A percentile compares a stretch with the other conserved stretches of the same genome.
phyloP scores from a whole-genome alignment of 2,888 invertebrate species.

The Dorcus hopei region DNA sequence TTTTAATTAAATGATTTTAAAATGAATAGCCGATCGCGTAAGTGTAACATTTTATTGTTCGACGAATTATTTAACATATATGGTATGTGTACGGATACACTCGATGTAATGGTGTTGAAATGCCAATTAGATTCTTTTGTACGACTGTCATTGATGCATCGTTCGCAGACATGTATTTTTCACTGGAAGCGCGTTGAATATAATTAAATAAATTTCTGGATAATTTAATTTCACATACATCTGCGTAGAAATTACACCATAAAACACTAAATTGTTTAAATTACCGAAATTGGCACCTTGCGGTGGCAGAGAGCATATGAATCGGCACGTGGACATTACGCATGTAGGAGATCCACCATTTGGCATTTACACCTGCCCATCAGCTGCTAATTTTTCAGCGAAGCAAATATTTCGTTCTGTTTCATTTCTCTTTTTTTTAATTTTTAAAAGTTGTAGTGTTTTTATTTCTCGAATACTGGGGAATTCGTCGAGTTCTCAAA shows the following conservation, averaged over 20 bases:
- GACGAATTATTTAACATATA: too few species aligned
- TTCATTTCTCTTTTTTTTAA: neutral
- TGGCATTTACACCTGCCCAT: neutral
- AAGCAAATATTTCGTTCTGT: neutral
- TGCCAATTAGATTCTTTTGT: neutral
- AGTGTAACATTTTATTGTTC: too few species aligned
- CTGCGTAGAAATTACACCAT: neutral
- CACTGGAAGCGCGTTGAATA: neutral
- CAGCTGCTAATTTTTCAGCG: neutral
- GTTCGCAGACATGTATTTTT: neutral
- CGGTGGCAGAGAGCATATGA: constrained; percentile 1
- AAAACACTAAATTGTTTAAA: constrained; percentile 11
- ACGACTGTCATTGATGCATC: neutral
- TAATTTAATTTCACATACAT: too few species aligned
- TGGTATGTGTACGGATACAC: too few species aligned
- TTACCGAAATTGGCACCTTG: constrained; percentile 16
- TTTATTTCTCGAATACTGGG: too few species aligned
- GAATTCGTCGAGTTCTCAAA: too few species aligned
- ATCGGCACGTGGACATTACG: neutral
- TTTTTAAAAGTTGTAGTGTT: neutral
- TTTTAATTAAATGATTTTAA: too few species aligned
- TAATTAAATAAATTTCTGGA: too few species aligned
- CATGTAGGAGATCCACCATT: constrained; percentile 3
- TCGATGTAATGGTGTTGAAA: too few species aligned
- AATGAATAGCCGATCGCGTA: too few species aligned